phyloP scores from a whole-genome alignment of 2,888 invertebrate species.

The Psylliodes chrysocephalus region DNA sequence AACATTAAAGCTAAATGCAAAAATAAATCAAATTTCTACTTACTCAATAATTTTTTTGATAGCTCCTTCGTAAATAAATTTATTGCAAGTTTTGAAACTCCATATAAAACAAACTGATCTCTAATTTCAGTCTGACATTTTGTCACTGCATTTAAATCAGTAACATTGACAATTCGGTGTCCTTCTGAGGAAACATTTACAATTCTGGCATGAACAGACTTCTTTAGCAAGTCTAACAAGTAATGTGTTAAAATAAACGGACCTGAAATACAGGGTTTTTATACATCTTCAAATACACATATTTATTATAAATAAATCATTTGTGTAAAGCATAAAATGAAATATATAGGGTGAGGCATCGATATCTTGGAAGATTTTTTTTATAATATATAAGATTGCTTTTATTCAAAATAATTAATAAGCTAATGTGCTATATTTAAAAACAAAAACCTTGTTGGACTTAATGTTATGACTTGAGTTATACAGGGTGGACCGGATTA shows the following conservation, averaged over 20 bases:
- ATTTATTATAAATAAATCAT: too few species aligned
- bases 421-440: too few species aligned
- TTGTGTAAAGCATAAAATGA: too few species aligned
- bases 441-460: too few species aligned
- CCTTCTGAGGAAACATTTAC: conserved; percentile 65
- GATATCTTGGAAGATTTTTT: too few species aligned
- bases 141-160: conserved; percentile 58
- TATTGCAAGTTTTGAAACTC: conserved; percentile 61
- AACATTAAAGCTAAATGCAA: not conserved
- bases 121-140: conserved; percentile 54
- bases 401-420: too few species aligned
- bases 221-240: conserved; percentile 62
- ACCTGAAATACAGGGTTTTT: conserved; percentile 57
- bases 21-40: conserved; percentile 43
- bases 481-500: too few species aligned
- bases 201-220: conserved; percentile 62
- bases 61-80: conserved; percentile 60
- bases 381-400: too few species aligned
- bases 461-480: too few species aligned
- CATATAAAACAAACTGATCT: conserved; percentile 60
- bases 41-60: conserved; percentile 58
- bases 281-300: too few species aligned
- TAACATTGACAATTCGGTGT: conserved; percentile 59
- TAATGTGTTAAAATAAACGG: conserved; percentile 65
- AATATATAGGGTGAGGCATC: too few species aligned